Conservation (phyloP, 1,140 invertebrate genomes). For the Pissodes strobi region DNA sequence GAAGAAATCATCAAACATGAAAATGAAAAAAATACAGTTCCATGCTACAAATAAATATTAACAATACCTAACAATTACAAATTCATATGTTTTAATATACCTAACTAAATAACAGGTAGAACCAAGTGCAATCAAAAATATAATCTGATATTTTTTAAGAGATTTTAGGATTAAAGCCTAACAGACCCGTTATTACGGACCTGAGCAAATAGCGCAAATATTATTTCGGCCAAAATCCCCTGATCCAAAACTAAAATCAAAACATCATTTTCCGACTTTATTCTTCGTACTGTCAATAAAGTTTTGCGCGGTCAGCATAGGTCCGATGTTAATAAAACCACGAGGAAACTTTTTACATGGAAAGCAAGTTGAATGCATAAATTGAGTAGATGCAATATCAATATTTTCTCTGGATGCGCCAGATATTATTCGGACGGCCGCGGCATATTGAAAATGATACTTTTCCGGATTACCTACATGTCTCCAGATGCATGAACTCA, state of each 20-base stretch:
- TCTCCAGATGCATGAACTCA: constrained; percentile 26
- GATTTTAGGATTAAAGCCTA: too few species aligned
- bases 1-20: too few species aligned
- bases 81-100: too few species aligned
- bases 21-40: too few species aligned
- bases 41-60: too few species aligned
- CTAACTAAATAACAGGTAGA: too few species aligned
- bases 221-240: too few species aligned
- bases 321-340: constrained; percentile 31
- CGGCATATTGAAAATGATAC: constrained; percentile 34
- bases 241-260: background rate
- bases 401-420: constrained; percentile 27
- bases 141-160: too few species aligned
- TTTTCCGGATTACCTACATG: constrained; percentile 31
- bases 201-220: too few species aligned
- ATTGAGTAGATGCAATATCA: constrained; percentile 33
- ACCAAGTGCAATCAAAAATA: too few species aligned
- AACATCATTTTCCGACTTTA: constrained; percentile 18
- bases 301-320: constrained; percentile 25
- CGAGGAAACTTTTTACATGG: constrained; percentile 26
- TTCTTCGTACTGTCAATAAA: constrained; percentile 26
- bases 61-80: too few species aligned
- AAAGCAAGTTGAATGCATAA: constrained; percentile 30
- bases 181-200: too few species aligned
- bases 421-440: constrained; percentile 27